These are phyloP conservation scores for Nephrotoma appendiculata DNA, from an alignment of 2,888 invertebrate genomes.

Conservation along the genomic window DNA sequence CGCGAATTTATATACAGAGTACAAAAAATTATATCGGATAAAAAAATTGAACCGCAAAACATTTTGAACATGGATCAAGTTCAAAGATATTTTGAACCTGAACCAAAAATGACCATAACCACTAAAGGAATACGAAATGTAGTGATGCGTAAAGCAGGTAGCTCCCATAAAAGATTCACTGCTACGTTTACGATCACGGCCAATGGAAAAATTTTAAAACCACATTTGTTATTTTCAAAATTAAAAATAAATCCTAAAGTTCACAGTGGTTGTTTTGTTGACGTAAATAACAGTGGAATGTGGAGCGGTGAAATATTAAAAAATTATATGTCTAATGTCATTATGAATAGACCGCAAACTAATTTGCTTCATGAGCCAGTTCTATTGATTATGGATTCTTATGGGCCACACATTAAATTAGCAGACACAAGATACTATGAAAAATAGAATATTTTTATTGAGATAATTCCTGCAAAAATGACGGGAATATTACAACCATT, in stretches of 20 bases:
- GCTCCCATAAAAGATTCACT: background rate
- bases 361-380: background rate
- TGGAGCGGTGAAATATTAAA: background rate
- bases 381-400: background rate
- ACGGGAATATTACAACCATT: background rate
- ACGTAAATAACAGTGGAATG: no score
- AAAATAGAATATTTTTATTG: background rate
- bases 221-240: no score
- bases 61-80: background rate
- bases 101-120: background rate
- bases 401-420: background rate
- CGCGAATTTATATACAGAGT: background rate
- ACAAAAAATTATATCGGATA: background rate
- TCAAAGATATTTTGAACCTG: background rate
- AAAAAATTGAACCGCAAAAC: background rate
- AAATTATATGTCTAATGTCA: background rate
- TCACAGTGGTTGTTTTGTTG: no score
- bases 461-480: background rate
- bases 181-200: no score
- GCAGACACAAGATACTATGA: background rate
- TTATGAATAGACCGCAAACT: background rate
- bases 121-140: background rate
- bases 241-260: no score
- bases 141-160: background rate
- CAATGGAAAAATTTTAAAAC: no score